Evolutionary conservation across 2,113 vertebrate species (phyloP).

Genomic region (Speoplatyrhinus poulsoni): DNA sequence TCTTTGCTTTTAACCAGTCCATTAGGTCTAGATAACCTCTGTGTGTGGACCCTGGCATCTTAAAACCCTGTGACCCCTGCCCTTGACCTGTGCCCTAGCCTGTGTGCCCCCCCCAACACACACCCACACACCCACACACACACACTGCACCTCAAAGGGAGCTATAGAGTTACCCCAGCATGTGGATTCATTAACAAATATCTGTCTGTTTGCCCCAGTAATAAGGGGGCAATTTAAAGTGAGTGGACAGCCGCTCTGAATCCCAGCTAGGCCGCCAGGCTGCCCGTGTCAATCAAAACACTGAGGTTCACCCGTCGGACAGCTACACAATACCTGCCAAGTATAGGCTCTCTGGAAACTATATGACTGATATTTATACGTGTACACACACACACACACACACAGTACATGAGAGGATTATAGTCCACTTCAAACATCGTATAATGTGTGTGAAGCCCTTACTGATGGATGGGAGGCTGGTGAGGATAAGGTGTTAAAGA

Average conservation of each 20-base stretch:
- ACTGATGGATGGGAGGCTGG: no score
- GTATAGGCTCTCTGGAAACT: slow-evolving; percentile 20
- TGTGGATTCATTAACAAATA: slow-evolving; percentile 81
- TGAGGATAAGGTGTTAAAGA: no score
- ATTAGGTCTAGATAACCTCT: slow-evolving; percentile 78
- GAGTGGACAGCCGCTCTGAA: slow-evolving; percentile 55
- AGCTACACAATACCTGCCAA: slow-evolving; percentile 59
- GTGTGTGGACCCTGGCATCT: slow-evolving; percentile 66
- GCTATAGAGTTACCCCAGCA: slow-evolving; percentile 65
- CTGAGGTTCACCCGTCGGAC: slow-evolving; percentile 66
- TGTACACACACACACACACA: no score
- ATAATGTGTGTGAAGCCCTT: no score
- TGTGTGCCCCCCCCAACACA: slow-evolving; percentile 5
- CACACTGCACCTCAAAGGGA: slow-evolving; percentile 35
- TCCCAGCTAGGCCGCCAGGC: slow-evolving; percentile 49
- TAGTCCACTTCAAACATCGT: no score
- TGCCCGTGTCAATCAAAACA: slow-evolving; percentile 75
- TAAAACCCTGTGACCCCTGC: slow-evolving; percentile 73
- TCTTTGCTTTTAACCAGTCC: slow-evolving; percentile 67
- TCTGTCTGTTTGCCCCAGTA: slow-evolving; percentile 79
- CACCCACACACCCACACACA: neutral
- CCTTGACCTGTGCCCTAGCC: slow-evolving; percentile 71
- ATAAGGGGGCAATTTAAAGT: slow-evolving; percentile 72
- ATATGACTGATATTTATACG: slow-evolving; percentile 20
- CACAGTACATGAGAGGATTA: no score